A percentile compares a stretch with the other conserved stretches of the same genome.
Conservation (phyloP, 2,888 invertebrate species). For the Drosophila merina region DNA sequence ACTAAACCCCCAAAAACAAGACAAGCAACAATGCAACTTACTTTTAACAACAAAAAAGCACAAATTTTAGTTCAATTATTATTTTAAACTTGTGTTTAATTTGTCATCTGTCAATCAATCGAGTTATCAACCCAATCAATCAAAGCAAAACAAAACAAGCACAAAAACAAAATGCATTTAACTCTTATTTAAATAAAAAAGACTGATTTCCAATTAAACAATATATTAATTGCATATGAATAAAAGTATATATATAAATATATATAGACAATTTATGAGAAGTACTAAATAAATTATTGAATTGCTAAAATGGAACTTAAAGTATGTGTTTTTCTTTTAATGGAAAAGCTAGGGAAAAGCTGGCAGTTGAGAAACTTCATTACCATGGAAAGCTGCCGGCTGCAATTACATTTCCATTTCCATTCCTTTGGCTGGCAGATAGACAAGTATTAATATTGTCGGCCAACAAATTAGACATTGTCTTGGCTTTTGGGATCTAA, state of each 20-base stretch:
- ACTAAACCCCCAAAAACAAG: slow-evolving; percentile 49
- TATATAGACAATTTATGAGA: slow-evolving; percentile 71
- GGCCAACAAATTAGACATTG: slow-evolving; percentile 42
- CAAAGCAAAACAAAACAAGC: slow-evolving; percentile 48
- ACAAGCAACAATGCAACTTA: slow-evolving; percentile 71
- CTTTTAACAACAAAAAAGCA: slow-evolving; percentile 42
- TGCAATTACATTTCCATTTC: slow-evolving; percentile 1
- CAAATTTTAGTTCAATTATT: slow-evolving; percentile 66
- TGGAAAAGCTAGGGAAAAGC: background rate
- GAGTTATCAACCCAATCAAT: slow-evolving; percentile 28
- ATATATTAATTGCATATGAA: slow-evolving; percentile 72
- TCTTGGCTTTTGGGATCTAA: slow-evolving; percentile 51
- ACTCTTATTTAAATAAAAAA: slow-evolving; percentile 82
- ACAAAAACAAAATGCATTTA: slow-evolving; percentile 74
- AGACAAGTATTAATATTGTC: slow-evolving; percentile 10
- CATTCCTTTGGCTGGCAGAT: slow-evolving; percentile 10
- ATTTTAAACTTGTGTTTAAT: slow-evolving; percentile 41
- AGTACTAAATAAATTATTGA: slow-evolving; percentile 77
- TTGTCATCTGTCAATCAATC: slow-evolving; percentile 41
- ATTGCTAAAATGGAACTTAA: slow-evolving; percentile 58
- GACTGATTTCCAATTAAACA: slow-evolving; percentile 84
- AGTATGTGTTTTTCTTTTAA: background rate
- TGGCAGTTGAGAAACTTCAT: background rate
- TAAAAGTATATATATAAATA: slow-evolving; percentile 53
- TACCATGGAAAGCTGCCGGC: background rate